These are phyloP conservation scores for Drosophila maculinotata DNA, from an alignment of 2,888 invertebrate species.

Conservation along the genomic window DNA sequence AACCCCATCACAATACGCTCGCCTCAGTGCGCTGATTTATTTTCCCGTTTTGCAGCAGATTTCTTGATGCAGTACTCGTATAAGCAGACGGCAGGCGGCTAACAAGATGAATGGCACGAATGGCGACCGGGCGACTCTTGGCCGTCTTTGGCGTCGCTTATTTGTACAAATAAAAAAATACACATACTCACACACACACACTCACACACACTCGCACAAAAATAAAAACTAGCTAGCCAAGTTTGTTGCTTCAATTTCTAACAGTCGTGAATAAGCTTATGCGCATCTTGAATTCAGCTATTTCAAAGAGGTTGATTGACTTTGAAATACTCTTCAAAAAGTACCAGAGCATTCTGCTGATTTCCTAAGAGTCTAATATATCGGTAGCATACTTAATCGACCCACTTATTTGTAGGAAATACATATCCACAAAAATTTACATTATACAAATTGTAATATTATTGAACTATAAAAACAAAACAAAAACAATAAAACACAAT, in stretches of 20 bases:
- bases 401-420: no score
- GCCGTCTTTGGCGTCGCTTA: conserved; percentile 63
- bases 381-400: neutral
- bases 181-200: neutral
- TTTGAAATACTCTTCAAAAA: neutral
- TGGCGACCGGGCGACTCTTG: conserved; percentile 77
- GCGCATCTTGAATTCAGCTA: neutral
- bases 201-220: neutral
- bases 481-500: no score
- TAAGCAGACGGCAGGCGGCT: conserved; percentile 70
- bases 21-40: conserved; percentile 84
- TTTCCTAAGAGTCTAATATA: neutral
- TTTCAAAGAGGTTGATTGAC: neutral
- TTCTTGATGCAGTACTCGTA: conserved; percentile 82
- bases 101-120: conserved; percentile 82
- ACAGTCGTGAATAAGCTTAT: neutral
- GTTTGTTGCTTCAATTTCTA: conserved; percentile 14
- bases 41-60: conserved; percentile 84
- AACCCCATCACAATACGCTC: conserved; percentile 30
- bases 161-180: conserved; percentile 36
- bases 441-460: no score
- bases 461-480: no score
- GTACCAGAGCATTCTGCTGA: no score
- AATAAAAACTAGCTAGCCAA: conserved; percentile 23
- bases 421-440: no score